A percentile compares a stretch with the other conserved stretches of the same genome.
Conservation (phyloP, 2,888 invertebrate genomes). For the Sipha maydis region DNA sequence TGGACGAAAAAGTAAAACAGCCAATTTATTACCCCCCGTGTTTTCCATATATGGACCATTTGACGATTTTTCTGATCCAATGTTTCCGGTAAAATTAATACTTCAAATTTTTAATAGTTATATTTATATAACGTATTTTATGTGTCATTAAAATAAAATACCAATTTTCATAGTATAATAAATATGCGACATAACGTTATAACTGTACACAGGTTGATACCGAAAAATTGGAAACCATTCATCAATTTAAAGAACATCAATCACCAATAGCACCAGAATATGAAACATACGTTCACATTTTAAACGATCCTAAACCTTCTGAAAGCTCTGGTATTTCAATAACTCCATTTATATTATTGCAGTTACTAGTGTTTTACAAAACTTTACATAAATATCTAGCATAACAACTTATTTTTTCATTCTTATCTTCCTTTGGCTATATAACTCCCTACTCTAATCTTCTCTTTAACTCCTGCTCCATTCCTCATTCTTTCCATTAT, state of each 20-base stretch:
- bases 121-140: background rate
- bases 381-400: background rate
- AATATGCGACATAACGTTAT: background rate
- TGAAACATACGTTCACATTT: slow-evolving; percentile 23
- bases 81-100: slow-evolving; percentile 63
- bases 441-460: background rate
- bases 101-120: background rate
- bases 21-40: slow-evolving; percentile 5
- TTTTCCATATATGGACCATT: slow-evolving; percentile 62
- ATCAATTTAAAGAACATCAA: slow-evolving; percentile 33
- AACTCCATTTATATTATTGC: background rate
- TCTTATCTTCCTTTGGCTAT: too few relatives aligned
- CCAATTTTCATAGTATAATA: too few relatives aligned
- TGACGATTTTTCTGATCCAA: slow-evolving; percentile 56
- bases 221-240: slow-evolving; percentile 44
- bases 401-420: background rate
- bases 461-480: too few relatives aligned
- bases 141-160: background rate
- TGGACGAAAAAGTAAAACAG: slow-evolving; percentile 69
- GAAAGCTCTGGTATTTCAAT: slow-evolving; percentile 1
- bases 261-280: slow-evolving; percentile 45
- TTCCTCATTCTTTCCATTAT: too few relatives aligned
- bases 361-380: slow-evolving; percentile 9
- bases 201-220: slow-evolving; percentile 15
- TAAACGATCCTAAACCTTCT: slow-evolving; percentile 12